These are phyloP conservation scores for Dipodomys ordii DNA, from an alignment of 2,113 vertebrate species.

Conservation along the genomic window DNA sequence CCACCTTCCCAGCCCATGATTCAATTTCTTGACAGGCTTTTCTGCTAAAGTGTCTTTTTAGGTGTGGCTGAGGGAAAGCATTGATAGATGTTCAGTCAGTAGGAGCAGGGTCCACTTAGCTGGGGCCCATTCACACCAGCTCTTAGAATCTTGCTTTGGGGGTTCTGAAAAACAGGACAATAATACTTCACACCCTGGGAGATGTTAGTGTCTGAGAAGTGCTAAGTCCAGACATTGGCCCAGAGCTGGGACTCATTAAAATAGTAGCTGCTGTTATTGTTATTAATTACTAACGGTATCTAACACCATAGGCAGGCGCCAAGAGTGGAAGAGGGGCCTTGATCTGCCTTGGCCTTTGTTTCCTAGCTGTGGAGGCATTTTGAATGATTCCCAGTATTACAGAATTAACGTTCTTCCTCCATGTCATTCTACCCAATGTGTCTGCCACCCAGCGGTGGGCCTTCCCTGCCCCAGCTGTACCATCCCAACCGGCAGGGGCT, in stretches of 20 bases:
- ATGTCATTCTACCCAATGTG: conserved; percentile 44
- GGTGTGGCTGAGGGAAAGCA: not conserved
- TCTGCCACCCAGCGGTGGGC: conserved; percentile 49
- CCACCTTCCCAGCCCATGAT: too few relatives aligned
- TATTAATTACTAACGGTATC: conserved; percentile 43
- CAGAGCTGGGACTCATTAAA: conserved; percentile 19
- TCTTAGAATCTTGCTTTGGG: conserved; percentile 26
- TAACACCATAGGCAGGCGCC: not conserved
- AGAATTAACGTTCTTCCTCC: conserved; percentile 73
- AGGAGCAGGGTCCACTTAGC: not conserved
- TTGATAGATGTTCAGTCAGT: not conserved
- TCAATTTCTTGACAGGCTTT: not conserved
- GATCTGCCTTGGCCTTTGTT: not conserved
- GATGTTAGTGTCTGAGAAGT: not conserved
- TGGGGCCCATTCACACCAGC: not conserved
- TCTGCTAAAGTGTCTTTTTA: not conserved
- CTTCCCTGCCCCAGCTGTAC: conserved; percentile 57
- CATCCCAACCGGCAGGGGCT: not conserved
- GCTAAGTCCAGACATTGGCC: not conserved
- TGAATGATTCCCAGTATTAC: conserved; percentile 38
- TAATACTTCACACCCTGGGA: not conserved
- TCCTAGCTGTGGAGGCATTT: conserved; percentile 74
- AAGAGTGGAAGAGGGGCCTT: not conserved
- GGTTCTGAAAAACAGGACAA: conserved; percentile 38
- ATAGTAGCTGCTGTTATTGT: conserved; percentile 43